Evolutionary conservation across 2,797 vertebrate genomes (phyloP), one percentile per base, ranked within the genome.

Genomic region (Peromyscus melanophrys): DNA sequence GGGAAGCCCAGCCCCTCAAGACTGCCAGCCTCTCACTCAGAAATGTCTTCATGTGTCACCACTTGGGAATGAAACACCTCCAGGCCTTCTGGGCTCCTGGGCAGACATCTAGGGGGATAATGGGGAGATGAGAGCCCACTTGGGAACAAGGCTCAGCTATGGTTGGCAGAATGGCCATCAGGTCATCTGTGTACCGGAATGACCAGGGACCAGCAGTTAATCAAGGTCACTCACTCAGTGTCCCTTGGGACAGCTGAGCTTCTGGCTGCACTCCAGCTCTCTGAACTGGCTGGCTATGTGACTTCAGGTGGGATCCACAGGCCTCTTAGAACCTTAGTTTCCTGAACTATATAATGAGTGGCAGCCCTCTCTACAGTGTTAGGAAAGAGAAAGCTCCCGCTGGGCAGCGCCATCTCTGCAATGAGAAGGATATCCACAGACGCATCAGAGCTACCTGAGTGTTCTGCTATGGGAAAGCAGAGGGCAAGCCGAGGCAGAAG

Each of bases 341-440:
- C 90, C 73, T 49, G 49, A 3, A 27, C 65, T 96, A 12, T 65
- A 49, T 90, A 43, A 4, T 17, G 49, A 27, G 25, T 27, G 4
- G 7, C 23, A 27, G 49, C 3, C 10, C 17, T 63, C 4, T 34
- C 25, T 46, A 7, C 1, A 43, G 21, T 6, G 29, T 31, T 17
- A 67, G 81, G 75, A 25, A 40, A 25, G 19, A 75, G 77, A 49
- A 43, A 49, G 19, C 17, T 4, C 71, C 4, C 0, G 5, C 69
- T 21, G 67, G 82, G 27, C 57, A 49, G 57, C 3, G 3, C 40
- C 37, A 1, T 63, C 63, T 43, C 77, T 75, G 21, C 49, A 2
- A 0, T 0, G 49, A 63, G 61, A 80, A 34, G 31, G 9, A 11
- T 6, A 27, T 9, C 0, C 29, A 0, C 5, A 31, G 63, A 25